Evolutionary conservation across 2,888 invertebrate genomes (phyloP), one percentile per base, ranked within the genome.

Genomic region (Micoletzkya japonica): DNA sequence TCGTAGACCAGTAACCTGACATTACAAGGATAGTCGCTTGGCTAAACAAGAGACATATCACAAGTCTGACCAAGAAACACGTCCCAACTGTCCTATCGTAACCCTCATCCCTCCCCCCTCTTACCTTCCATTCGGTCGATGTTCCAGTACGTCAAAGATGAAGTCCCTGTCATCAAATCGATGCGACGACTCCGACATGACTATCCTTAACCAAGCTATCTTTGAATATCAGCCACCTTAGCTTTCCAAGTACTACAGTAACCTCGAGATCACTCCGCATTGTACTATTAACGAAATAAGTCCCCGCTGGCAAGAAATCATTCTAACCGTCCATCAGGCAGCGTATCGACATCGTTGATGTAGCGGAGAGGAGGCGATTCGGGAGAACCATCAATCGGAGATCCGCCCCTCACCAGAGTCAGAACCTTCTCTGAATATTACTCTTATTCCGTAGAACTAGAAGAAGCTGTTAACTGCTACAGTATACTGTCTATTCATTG

Each of bases 91-190:
- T 26, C 58, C 10, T 24, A 36, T 32, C 1, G 24, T 39, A 39
- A 10, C 39, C 17, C 7, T 7, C 39, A 39, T n/a, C n/a, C n/a
- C n/a, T n/a, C n/a, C n/a, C n/a, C n/a, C n/a, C 6, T 39, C 63
- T 10, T 20, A 75, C 73, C 73, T 50, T 70, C 77, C 79, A 66
- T 79, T 79, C 2, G 77, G 79, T 52, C 75, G 70, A 61, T 78
- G 79, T 52, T 79, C 77, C 28, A 79, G 66, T 28, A 79, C 56
- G 20, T 79, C 77, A 26, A 57, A 64, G 28, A 79, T 60, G 58
- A 56, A 74, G 52, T 78, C 76, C 4, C 75, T 72, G 58, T 79
- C 79, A 32, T 79, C 78, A 56, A 76, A 78, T 32, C 75, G 76
- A 6, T 63, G 66, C 2, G 74, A 74, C 1, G 76, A 75, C 60